Percentiles rank a stretch among this genome's conserved stretches.
These are phyloP conservation scores for Drosophila biarmipes DNA, from an alignment of 1,140 invertebrate genomes.

Conservation along the genomic window DNA sequence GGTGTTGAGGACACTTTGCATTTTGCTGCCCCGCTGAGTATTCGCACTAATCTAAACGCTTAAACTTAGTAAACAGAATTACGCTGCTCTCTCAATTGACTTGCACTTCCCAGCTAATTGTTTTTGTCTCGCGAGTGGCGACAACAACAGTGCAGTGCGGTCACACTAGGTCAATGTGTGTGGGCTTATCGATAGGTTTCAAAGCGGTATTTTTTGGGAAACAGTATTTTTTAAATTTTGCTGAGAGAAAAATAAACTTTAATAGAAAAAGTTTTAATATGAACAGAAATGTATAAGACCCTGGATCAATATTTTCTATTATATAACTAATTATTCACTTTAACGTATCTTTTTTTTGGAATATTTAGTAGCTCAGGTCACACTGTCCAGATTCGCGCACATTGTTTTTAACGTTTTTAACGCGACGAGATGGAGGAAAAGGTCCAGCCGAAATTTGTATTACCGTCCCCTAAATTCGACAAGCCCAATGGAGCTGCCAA, in stretches of 20 bases:
- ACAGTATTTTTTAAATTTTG: too few relatives aligned
- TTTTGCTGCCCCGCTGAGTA: constrained; percentile 85
- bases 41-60: constrained; percentile 41
- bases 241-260: too few relatives aligned
- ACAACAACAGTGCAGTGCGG: constrained; percentile 17
- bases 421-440: constrained; percentile 48
- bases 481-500: constrained; percentile 32
- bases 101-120: constrained; percentile 37
- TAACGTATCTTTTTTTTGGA: background rate
- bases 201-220: background rate
- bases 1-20: constrained; percentile 98
- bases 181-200: constrained; percentile 10
- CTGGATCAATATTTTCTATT: too few relatives aligned
- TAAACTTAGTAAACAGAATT: constrained; percentile 40
- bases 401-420: constrained; percentile 42
- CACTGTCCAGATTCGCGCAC: constrained; percentile 28
- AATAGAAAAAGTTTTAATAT: too few relatives aligned
- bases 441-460: constrained; percentile 51
- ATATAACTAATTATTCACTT: too few relatives aligned
- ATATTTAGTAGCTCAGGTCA: background rate
- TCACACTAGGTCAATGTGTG: constrained; percentile 11
- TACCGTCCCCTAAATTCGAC: constrained; percentile 74
- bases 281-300: too few relatives aligned
- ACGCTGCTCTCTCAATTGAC: constrained; percentile 29
- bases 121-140: constrained; percentile 18